Evolutionary conservation across 2,888 invertebrate species (phyloP), one percentile per base, ranked within the genome.

Genomic region (Eupithecia vulgata): DNA sequence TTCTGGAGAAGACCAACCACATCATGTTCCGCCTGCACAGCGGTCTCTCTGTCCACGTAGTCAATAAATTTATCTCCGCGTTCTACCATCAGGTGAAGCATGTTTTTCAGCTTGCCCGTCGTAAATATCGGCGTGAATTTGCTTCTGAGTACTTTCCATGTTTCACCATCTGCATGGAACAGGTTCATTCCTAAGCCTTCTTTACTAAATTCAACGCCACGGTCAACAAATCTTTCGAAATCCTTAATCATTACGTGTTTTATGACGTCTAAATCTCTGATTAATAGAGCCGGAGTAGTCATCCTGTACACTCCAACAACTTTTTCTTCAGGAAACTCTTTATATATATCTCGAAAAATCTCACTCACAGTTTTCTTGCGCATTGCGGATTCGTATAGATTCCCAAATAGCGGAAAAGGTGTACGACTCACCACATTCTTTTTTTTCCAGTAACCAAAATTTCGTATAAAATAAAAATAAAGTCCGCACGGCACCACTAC

Each of bases 191-290:
- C 88, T 35, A 91, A 72, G 5, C 85, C 87, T 68, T 87, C 74
- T 17, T 85, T 84, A 61, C 86, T 85, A 21, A 87, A 84, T 45
- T 85, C 84, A 0, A 88, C 82, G 0, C 88, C 88, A 8, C 91
- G 86, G 12, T 90, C 88, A 4, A 75, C 15, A 35, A 91, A 91
- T 1, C 65, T 12, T 13, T 89, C 84, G 57, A 90, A 91, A 75
- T 90, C 90, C 73, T 88, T 89, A 15, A 91, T 87, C 78, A 90
- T 80, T 4, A 91, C 74, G 5, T 86, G 80, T 77, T 89, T 90
- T 10, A 91, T 76, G 4, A 89, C 67, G 17, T 91, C 90, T 37
- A 88, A 79, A 74, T 91, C 91, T 30, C 87, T 79, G 30, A 91
- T 73, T 4, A 90, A 61, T 8, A 91, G 59, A 67, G 80, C 78